Conservation (phyloP, 2,113 vertebrate species). For the Periophthalmodon schlosseri region DNA sequence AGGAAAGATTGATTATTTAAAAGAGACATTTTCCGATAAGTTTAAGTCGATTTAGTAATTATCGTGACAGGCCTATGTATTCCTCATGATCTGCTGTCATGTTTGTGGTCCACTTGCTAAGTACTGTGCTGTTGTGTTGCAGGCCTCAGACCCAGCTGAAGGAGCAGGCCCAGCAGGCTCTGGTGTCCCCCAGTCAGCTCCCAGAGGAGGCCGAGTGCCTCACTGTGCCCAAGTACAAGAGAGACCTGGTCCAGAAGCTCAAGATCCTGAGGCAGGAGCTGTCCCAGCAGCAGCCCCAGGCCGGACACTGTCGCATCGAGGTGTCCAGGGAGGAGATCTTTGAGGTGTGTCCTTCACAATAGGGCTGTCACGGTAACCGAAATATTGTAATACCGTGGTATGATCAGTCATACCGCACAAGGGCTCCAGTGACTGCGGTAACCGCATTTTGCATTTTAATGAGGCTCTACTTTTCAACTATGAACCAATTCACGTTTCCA, state of each 20-base stretch:
- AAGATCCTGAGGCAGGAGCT: constrained; percentile 96
- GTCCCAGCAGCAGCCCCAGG: constrained; percentile 97
- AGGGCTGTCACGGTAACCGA: too few relatives aligned
- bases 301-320: constrained; percentile 96
- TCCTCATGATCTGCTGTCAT: neutral
- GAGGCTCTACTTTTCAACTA: too few relatives aligned
- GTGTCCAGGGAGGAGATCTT: constrained; percentile 99
- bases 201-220: constrained; percentile 93
- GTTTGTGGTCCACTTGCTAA: neutral
- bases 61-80: neutral
- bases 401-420: too few relatives aligned
- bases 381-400: too few relatives aligned
- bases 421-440: too few relatives aligned
- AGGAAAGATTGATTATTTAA: too few relatives aligned
- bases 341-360: constrained; percentile 80
- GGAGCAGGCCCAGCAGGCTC: constrained; percentile 84
- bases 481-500: too few relatives aligned
- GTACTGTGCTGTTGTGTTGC: neutral
- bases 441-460: too few relatives aligned
- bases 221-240: constrained; percentile 94
- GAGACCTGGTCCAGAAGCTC: constrained; percentile 97
- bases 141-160: constrained; percentile 93
- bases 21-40: too few relatives aligned
- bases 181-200: constrained; percentile 85
- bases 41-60: too few relatives aligned